Conservation (phyloP, 1,140 invertebrate genomes). For the Bombus balteatus region DNA sequence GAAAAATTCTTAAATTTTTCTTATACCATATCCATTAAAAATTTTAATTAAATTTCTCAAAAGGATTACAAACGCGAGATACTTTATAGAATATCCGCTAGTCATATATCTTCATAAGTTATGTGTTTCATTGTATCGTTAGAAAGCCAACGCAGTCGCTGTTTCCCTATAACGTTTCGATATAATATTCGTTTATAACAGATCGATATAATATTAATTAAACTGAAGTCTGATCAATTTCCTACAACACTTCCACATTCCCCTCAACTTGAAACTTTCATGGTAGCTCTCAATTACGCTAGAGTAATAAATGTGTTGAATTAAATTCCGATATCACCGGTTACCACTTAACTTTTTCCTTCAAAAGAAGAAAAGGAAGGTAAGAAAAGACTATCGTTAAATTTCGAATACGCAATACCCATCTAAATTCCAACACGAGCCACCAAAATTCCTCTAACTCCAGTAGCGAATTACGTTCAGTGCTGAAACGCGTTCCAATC, state of each 20-base stretch:
- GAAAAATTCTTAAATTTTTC: background rate
- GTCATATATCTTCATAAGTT: background rate
- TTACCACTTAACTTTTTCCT: no score
- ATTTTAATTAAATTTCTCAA: no score
- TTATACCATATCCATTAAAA: no score
- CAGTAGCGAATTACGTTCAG: background rate
- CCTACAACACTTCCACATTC: background rate
- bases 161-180: background rate
- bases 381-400: background rate
- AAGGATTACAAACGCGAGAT: no score
- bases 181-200: no score
- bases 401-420: background rate
- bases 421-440: background rate
- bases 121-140: background rate
- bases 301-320: no score
- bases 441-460: background rate
- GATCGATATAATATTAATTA: background rate
- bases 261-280: background rate
- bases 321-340: no score
- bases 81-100: no score
- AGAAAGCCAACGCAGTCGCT: background rate
- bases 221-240: background rate
- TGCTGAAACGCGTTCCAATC: background rate
- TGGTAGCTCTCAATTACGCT: background rate
- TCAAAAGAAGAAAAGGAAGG: background rate